Evolutionary conservation across 2,888 invertebrate genomes (phyloP).

Genomic region (Spisula solida): DNA sequence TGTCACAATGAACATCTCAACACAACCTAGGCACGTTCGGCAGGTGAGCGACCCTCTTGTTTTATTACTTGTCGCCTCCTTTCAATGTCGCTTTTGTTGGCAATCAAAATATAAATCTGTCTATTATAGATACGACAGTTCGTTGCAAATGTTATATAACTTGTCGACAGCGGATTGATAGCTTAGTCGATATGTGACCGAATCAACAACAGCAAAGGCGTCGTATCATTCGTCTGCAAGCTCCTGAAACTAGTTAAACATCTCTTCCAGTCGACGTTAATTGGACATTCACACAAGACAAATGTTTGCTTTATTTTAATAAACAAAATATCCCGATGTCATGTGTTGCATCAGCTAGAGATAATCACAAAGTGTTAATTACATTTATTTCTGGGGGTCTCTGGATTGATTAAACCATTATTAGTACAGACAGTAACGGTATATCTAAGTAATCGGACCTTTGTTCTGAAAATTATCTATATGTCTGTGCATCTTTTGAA

Average conservation of each 20-base stretch:
- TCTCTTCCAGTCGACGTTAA: neutral
- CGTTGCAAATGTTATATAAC: constrained; percentile 94
- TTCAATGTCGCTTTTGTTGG: constrained; percentile 96
- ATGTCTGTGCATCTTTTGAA: no score
- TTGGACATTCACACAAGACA: neutral
- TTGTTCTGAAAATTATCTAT: neutral
- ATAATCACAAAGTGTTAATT: neutral
- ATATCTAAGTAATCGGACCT: neutral
- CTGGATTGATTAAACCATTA: neutral
- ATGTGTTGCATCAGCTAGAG: neutral
- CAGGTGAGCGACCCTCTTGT: constrained; percentile 89
- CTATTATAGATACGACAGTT: constrained; percentile 92
- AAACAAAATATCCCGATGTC: neutral
- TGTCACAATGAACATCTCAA: no score
- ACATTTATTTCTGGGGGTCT: neutral
- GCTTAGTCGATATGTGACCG: constrained; percentile 94
- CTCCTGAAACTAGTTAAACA: constrained; percentile 84
- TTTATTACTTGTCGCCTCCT: constrained; percentile 94
- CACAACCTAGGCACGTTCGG: no score
- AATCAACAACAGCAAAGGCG: constrained; percentile 96
- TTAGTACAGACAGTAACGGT: neutral
- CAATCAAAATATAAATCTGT: constrained; percentile 95
- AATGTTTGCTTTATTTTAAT: neutral
- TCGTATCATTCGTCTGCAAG: constrained; percentile 91
- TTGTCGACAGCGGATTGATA: constrained; percentile 94